Conservation (phyloP, 1,140 invertebrate species). For the Papilio helenus region DNA sequence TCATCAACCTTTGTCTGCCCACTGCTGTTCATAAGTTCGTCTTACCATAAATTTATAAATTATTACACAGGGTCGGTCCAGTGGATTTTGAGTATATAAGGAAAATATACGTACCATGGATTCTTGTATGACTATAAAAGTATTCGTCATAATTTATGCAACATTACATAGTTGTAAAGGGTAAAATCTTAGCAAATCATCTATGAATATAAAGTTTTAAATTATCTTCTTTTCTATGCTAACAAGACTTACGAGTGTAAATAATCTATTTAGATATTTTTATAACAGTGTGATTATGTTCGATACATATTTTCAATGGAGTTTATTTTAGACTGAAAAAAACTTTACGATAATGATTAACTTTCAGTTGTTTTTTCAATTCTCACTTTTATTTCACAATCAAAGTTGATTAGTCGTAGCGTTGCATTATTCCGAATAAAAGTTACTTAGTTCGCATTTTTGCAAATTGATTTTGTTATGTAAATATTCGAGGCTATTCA, state of each 20-base stretch:
- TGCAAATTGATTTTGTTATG: slow-evolving; percentile 20
- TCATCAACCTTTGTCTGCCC: too few species aligned
- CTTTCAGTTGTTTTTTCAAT: neutral
- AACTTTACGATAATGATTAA: neutral
- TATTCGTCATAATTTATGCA: too few species aligned
- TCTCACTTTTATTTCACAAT: slow-evolving; percentile 4
- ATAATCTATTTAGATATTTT: neutral
- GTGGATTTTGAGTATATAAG: too few species aligned
- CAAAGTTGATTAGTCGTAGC: neutral
- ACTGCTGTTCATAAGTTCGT: too few species aligned
- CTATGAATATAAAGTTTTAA: neutral
- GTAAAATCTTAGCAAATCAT: too few species aligned
- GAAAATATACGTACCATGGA: too few species aligned
- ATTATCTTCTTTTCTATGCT: neutral
- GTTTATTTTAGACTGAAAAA: too few species aligned
- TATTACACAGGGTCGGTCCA: too few species aligned
- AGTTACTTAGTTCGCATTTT: neutral
- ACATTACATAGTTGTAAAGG: too few species aligned
- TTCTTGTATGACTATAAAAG: too few species aligned
- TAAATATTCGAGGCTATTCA: slow-evolving; percentile 1
- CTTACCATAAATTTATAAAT: too few species aligned
- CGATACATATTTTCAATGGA: too few species aligned
- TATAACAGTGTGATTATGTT: neutral
- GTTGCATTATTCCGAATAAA: neutral
- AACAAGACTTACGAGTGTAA: neutral